Conservation (phyloP, 2,797 vertebrate species). For the Parotocinclus haroldoi region DNA sequence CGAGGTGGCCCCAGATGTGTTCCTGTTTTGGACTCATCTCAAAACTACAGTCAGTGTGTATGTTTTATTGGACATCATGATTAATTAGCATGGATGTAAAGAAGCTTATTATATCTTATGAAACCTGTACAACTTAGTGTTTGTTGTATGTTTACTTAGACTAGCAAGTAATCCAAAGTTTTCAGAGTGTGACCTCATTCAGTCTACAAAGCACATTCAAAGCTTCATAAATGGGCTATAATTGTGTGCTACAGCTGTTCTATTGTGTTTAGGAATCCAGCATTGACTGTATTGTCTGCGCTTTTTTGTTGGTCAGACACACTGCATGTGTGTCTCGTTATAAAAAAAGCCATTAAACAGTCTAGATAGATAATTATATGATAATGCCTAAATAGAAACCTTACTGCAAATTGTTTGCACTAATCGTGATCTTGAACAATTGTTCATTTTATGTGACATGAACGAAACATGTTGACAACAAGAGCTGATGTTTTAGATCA, state of each 20-base stretch:
- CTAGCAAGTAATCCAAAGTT: neutral
- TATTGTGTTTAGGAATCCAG: constrained; percentile 16
- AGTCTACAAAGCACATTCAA: constrained; percentile 12
- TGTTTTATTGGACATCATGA: neutral
- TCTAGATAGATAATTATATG: neutral
- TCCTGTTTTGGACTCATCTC: neutral
- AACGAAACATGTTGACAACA: too few relatives aligned
- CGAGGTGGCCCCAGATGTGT: too few relatives aligned
- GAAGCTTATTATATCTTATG: neutral
- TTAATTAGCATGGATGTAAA: neutral
- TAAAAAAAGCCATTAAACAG: constrained; percentile 25
- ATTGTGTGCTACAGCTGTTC: constrained; percentile 15
- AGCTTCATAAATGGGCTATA: neutral
- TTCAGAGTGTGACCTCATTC: constrained; percentile 23
- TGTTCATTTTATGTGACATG: too few relatives aligned
- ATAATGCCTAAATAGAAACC: neutral
- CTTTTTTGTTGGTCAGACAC: constrained; percentile 45
- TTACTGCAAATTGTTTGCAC: too few relatives aligned
- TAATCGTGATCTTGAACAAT: too few relatives aligned
- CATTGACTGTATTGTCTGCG: constrained; percentile 39
- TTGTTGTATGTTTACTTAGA: constrained; percentile 8
- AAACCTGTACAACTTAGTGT: neutral
- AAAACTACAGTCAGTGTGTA: neutral
- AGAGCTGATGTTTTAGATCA: too few relatives aligned
- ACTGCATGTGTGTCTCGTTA: constrained; percentile 24